phyloP scores from a whole-genome alignment of 2,113 vertebrate genomes.

The Amphilophus citrinellus region DNA sequence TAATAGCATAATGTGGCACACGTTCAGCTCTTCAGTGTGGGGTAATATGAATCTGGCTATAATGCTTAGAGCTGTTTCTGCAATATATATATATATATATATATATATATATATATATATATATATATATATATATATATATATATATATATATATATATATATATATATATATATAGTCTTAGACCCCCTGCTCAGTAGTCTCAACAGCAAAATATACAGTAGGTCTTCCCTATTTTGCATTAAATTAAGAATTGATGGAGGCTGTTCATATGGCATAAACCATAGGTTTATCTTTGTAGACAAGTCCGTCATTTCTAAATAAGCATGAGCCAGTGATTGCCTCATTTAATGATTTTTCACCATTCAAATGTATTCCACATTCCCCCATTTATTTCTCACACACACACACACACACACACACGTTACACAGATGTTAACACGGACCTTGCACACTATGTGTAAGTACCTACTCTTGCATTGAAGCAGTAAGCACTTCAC shows the following conservation, averaged over 20 bases:
- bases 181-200: neutral
- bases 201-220: conserved; percentile 40
- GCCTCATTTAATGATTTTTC: conserved; percentile 70
- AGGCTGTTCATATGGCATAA: conserved; percentile 21
- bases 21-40: neutral
- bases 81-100: neutral
- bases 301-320: conserved; percentile 69
- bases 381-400: conserved; percentile 51
- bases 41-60: conserved; percentile 5
- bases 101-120: no score
- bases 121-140: no score
- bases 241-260: conserved; percentile 52
- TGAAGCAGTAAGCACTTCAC: conserved; percentile 54
- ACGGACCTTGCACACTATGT: conserved; percentile 31
- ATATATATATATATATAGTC: neutral
- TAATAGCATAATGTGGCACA: conserved; percentile 3
- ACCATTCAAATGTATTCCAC: conserved; percentile 68
- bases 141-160: no score
- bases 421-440: conserved; percentile 26
- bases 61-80: conserved; percentile 2
- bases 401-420: conserved; percentile 32
- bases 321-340: conserved; percentile 70
- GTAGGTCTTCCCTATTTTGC: conserved; percentile 56
- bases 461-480: conserved; percentile 26
- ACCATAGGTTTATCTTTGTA: conserved; percentile 62